phyloP scores from a whole-genome alignment of 2,113 vertebrate genomes.

The Acanthochromis polyacanthus region DNA sequence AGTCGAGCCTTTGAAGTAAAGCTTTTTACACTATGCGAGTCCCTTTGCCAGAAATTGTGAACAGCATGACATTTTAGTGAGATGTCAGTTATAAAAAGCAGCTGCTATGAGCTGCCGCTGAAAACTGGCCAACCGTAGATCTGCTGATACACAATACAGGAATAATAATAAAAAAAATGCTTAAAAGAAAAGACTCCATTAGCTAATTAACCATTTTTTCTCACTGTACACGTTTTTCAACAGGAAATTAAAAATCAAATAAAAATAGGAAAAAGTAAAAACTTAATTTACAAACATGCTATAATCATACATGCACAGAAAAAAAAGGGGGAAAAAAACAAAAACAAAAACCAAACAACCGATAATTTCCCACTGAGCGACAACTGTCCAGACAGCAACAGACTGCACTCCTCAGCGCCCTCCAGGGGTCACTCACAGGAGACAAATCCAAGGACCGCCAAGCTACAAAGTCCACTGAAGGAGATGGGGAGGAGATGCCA shows the following conservation, averaged over 20 bases:
- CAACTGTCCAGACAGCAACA: slow-evolving; percentile 51
- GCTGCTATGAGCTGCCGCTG: slow-evolving; percentile 18
- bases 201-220: slow-evolving; percentile 63
- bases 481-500: slow-evolving; percentile 32
- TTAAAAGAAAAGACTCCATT: slow-evolving; percentile 40
- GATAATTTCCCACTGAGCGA: slow-evolving; percentile 43
- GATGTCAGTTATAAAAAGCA: slow-evolving; percentile 48
- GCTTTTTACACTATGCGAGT: slow-evolving; percentile 44
- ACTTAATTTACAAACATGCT: slow-evolving; percentile 78
- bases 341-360: slow-evolving; percentile 35
- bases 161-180: slow-evolving; percentile 24
- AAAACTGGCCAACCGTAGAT: slow-evolving; percentile 62
- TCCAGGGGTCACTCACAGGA: slow-evolving; percentile 64
- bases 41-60: slow-evolving; percentile 58
- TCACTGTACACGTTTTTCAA: slow-evolving; percentile 70
- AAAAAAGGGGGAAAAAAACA: slow-evolving; percentile 28
- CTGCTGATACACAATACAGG: slow-evolving; percentile 50
- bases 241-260: slow-evolving; percentile 63
- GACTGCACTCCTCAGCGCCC: slow-evolving; percentile 50
- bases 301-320: slow-evolving; percentile 65
- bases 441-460: slow-evolving; percentile 47
- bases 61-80: slow-evolving; percentile 50
- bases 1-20: slow-evolving; percentile 45
- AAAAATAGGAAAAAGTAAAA: slow-evolving; percentile 60
- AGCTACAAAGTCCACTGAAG: slow-evolving; percentile 16